These are phyloP conservation scores for Dipodomys spectabilis DNA, from an alignment of 2,113 vertebrate species.

Conservation along the genomic window DNA sequence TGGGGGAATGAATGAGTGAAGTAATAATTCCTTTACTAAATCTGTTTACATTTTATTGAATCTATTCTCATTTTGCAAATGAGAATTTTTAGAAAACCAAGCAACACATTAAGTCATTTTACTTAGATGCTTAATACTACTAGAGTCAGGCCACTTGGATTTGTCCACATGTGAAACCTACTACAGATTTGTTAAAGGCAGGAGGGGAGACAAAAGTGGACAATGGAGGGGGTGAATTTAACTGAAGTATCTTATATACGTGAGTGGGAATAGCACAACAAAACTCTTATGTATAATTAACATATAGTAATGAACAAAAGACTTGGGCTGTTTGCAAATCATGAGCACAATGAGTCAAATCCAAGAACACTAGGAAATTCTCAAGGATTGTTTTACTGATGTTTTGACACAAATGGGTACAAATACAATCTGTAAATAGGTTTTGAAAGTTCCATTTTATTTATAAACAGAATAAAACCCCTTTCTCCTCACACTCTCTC, in stretches of 20 bases:
- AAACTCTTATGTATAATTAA: no score
- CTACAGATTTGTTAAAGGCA: no score
- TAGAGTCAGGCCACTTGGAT: neutral
- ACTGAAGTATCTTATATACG: no score
- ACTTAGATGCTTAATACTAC: neutral
- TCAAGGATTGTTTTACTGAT: neutral
- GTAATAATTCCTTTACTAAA: conserved; percentile 27
- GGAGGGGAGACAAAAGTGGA: no score
- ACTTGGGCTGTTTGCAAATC: neutral
- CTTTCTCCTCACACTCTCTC: neutral
- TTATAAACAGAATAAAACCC: conserved; percentile 20
- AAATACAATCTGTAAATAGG: neutral
- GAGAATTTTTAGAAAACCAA: conserved; percentile 31
- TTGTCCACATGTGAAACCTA: no score
- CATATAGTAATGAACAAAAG: no score
- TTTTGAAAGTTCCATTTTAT: conserved; percentile 20
- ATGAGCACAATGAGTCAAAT: neutral
- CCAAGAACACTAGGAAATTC: neutral
- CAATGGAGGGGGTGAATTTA: no score
- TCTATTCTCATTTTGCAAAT: conserved; percentile 34
- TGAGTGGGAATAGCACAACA: no score
- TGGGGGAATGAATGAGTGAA: conserved; percentile 32
- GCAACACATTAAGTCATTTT: neutral
- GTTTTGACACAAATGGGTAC: neutral
- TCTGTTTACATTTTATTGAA: neutral